A percentile compares a stretch with the other conserved stretches of the same genome.
Evolutionary conservation across 2,888 invertebrate genomes (phyloP).

Genomic region (Horisme vitalbata): DNA sequence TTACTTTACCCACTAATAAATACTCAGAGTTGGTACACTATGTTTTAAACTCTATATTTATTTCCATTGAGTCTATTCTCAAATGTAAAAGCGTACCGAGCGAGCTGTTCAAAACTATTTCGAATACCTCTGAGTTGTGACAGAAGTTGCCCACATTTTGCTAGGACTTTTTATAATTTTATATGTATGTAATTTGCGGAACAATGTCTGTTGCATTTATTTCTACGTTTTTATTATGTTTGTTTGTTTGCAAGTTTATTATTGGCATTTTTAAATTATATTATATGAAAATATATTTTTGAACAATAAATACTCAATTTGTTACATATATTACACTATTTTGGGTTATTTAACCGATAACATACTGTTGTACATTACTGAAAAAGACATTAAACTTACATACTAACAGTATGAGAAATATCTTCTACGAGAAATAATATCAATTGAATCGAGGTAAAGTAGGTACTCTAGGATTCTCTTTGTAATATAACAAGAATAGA

Average conservation of each 20-base stretch:
- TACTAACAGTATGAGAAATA: neutral
- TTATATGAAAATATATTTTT: too few relatives aligned
- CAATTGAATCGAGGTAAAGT: conserved; percentile 31
- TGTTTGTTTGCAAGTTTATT: neutral
- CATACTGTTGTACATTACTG: conserved; percentile 21
- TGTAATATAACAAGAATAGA: too few relatives aligned
- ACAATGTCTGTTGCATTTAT: conserved; percentile 1
- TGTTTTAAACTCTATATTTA: conserved; percentile 7
- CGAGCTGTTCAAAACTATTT: conserved; percentile 21
- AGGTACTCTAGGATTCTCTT: too few relatives aligned
- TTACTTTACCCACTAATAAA: conserved; percentile 1
- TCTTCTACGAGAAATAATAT: neutral
- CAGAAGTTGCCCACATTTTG: conserved; percentile 19
- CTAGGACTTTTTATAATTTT: conserved; percentile 7
- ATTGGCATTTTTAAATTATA: neutral
- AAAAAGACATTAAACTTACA: conserved; percentile 11
- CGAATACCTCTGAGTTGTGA: conserved; percentile 20
- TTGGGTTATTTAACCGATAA: too few relatives aligned
- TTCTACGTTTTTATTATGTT: neutral
- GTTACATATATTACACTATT: too few relatives aligned
- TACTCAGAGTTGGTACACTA: conserved; percentile 6
- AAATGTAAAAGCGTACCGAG: too few relatives aligned
- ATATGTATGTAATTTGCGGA: neutral
- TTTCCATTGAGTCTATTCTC: neutral
- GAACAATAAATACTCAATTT: too few relatives aligned